phyloP scores from a whole-genome alignment of 37 sponge, comb jelly and placozoan species.

The Hormiphora californensis region DNA sequence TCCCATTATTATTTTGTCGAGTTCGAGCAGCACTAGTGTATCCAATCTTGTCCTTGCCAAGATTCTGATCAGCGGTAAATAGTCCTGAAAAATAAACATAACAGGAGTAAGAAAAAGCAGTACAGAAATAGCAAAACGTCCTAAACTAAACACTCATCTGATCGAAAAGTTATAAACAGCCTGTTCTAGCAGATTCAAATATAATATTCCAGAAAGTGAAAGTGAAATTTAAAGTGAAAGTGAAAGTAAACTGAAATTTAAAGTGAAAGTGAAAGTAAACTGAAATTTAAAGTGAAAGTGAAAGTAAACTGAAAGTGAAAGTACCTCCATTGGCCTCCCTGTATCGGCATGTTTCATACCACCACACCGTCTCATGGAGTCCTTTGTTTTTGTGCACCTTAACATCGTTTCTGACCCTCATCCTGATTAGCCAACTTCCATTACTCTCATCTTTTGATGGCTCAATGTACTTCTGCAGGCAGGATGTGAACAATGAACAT shows the following conservation, averaged over 20 bases:
- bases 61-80: slow-evolving; percentile 93
- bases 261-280: background rate
- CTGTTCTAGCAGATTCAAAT: too few species aligned
- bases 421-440: background rate
- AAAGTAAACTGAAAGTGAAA: background rate
- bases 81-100: slow-evolving; percentile 63
- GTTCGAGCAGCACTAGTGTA: slow-evolving; percentile 75
- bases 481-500: too few species aligned
- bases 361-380: slow-evolving; percentile 28
- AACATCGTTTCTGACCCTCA: background rate
- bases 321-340: slow-evolving; percentile 29
- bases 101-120: too few species aligned
- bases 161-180: too few species aligned
- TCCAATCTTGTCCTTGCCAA: slow-evolving; percentile 61
- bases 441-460: background rate
- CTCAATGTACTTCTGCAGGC: background rate
- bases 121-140: too few species aligned
- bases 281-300: background rate
- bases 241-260: background rate
- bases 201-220: too few species aligned
- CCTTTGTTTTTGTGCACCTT: background rate
- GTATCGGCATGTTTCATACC: slow-evolving; percentile 37
- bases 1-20: slow-evolving; percentile 93
- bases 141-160: too few species aligned
- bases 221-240: background rate